Conservation (phyloP, 2,113 vertebrate genomes). For the Chionis minor region DNA sequence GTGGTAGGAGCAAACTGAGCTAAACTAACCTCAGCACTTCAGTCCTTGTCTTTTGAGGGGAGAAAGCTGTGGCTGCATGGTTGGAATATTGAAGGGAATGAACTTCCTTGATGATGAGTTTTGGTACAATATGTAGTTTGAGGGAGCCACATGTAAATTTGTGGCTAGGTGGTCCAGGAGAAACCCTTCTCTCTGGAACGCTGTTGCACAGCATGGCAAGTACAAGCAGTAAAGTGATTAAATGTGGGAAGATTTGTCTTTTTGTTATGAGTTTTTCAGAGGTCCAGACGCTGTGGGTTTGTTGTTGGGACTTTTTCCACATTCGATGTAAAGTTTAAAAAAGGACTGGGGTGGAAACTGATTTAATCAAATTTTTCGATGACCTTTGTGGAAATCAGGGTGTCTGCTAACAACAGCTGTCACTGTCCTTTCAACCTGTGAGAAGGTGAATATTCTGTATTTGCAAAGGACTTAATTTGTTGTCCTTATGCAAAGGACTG, state of each 20-base stretch:
- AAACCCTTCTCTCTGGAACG: background rate
- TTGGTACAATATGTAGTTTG: background rate
- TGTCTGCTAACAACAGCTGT: background rate
- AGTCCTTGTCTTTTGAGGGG: background rate
- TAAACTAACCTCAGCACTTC: background rate
- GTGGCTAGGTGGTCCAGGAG: background rate
- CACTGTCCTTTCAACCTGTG: background rate
- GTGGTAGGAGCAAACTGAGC: background rate
- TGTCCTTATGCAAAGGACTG: background rate
- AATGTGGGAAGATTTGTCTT: background rate
- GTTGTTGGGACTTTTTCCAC: background rate
- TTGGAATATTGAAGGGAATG: background rate
- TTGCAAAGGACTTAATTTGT: background rate
- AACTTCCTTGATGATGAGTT: background rate
- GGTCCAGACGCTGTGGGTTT: background rate
- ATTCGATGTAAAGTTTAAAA: background rate
- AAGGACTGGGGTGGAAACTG: background rate
- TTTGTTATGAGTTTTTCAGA: background rate
- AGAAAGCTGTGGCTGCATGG: background rate
- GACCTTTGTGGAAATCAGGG: background rate
- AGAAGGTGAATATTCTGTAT: background rate
- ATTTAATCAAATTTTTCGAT: background rate
- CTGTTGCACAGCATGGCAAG: background rate
- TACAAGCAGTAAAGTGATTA: background rate
- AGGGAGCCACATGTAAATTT: background rate